phyloP scores from a whole-genome alignment of 2,888 invertebrate genomes.

The Coenonympha arcania region DNA sequence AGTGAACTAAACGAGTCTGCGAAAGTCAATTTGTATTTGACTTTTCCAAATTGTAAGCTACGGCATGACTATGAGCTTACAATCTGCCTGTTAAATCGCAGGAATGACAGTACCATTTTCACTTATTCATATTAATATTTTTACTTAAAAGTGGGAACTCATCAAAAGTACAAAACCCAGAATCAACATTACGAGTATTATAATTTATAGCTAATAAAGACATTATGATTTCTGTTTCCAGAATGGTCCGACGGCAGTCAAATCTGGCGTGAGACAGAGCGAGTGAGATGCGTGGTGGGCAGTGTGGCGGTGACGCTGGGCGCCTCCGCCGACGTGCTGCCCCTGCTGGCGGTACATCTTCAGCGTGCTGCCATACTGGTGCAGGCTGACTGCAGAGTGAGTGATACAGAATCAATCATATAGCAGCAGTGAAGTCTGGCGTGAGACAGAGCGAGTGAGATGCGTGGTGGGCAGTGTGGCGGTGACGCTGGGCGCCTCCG shows the following conservation, averaged over 20 bases:
- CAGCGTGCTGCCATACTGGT: constrained; percentile 41
- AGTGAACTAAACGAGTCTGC: too few relatives aligned
- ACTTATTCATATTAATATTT: too few relatives aligned
- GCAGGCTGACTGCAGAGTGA: constrained; percentile 38
- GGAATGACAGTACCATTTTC: too few relatives aligned
- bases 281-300: constrained; percentile 38
- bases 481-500: constrained; percentile 39
- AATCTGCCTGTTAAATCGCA: too few relatives aligned
- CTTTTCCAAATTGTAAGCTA: too few relatives aligned
- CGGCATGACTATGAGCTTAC: too few relatives aligned
- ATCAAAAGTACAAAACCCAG: too few relatives aligned
- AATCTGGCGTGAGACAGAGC: constrained; percentile 29
- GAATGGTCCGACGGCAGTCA: constrained; percentile 19
- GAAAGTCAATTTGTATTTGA: too few relatives aligned
- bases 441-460: constrained; percentile 34
- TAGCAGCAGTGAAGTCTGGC: too few relatives aligned
- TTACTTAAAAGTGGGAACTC: too few relatives aligned
- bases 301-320: constrained; percentile 43
- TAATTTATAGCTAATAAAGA: neutral
- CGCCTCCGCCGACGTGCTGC: constrained; percentile 35
- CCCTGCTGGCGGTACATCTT: constrained; percentile 48
- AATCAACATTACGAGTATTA: too few relatives aligned
- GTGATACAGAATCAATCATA: too few relatives aligned
- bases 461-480: constrained; percentile 39
- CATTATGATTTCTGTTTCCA: neutral